Evolutionary conservation across 92 coral and sea anemone genomes (phyloP), one percentile per base, ranked within the genome.

Genomic region (Plumapathes pennacea): DNA sequence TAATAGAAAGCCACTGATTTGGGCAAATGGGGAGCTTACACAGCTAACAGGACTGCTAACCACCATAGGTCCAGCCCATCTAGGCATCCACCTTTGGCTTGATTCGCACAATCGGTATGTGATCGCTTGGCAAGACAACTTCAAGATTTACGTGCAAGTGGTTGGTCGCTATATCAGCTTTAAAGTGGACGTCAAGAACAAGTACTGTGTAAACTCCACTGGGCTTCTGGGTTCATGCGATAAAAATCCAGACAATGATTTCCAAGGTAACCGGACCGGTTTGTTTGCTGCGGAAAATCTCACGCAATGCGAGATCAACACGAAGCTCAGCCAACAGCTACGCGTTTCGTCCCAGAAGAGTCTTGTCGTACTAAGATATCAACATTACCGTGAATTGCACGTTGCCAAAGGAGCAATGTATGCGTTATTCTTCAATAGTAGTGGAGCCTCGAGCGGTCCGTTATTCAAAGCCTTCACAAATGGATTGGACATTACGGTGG

Each of bases 221-320:
- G 98, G 98, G 30, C 65, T 92, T 43, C 80, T 92, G 14, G 98
- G 98, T 25, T 80, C 89, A 10, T 92, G 98, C 40, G 90, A 92
- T 50, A 74, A 62, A 13, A 51, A 74, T 34, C 57, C 70, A 8
- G 70, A 60, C 59, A 90, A 92, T 59, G 98, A 92, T 32, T 53
- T 92, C 10, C 33, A 59, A n/a, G 57, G 19, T 45, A 46, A 60
- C 29, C 32, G 33, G 26, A 78, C 76, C 67, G 55, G 44, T 37
- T 63, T 48, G 14, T 7, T 72, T 34, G 43, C 60, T 0, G 18
- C 74, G 2, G 54, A 42, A 25, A 88, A 92, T 54, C 46, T 75
- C 3, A 71, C 89, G 14, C 98, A 92, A 72, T 39, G 61, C 5
- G 28, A 25, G 17, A 49, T 92, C 14, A 81, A 84, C 62, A 21